Percentiles rank a stretch among this genome's conserved stretches.
phyloP scores from a whole-genome alignment of 2,888 invertebrate species.

The Apodemia hepburni region DNA sequence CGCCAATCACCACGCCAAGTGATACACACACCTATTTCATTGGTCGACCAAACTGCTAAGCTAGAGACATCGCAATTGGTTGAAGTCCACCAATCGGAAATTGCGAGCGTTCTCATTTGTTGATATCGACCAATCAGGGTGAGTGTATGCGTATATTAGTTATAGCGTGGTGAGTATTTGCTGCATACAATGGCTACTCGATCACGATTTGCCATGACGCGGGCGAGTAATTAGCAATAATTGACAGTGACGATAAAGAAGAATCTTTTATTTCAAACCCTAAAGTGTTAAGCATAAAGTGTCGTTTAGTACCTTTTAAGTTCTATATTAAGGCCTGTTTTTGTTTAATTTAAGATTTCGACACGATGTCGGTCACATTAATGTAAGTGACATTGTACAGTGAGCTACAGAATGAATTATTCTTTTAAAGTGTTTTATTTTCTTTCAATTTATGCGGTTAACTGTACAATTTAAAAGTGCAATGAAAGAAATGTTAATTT shows the following conservation, averaged over 20 bases:
- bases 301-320: slow-evolving; percentile 41
- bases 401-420: slow-evolving; percentile 25
- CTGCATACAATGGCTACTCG: background rate
- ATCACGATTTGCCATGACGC: slow-evolving; percentile 22
- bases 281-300: slow-evolving; percentile 52
- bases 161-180: background rate
- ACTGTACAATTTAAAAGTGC: slow-evolving; percentile 31
- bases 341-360: slow-evolving; percentile 19
- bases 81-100: slow-evolving; percentile 22
- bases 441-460: slow-evolving; percentile 28
- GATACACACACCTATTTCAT: background rate
- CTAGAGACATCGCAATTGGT: background rate
- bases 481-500: slow-evolving; percentile 31
- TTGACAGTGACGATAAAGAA: slow-evolving; percentile 30
- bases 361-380: slow-evolving; percentile 21
- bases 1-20: background rate
- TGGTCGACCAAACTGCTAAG: background rate
- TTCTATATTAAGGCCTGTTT: slow-evolving; percentile 25
- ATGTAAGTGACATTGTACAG: slow-evolving; percentile 30
- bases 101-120: slow-evolving; percentile 16
- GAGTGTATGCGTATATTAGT: background rate
- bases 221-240: slow-evolving; percentile 33
- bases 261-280: slow-evolving; percentile 16
- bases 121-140: background rate
- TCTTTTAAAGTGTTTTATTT: slow-evolving; percentile 11